Base-by-base conservation (phyloP, 2,797 vertebrate species). In the Hafferia zeledoni region DNA sequence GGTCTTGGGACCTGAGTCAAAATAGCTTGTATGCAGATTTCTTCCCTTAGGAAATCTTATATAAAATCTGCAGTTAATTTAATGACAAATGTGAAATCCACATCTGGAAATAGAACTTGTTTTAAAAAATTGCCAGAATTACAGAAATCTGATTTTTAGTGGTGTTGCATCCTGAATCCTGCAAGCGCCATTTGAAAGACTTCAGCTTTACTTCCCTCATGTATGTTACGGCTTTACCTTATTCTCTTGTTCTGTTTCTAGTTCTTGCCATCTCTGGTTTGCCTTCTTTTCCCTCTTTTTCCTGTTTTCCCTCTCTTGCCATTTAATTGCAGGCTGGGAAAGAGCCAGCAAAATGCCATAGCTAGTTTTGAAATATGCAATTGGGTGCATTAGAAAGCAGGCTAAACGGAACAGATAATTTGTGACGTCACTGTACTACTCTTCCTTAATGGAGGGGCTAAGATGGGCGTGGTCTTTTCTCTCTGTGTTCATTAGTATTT, bases 291-390 rank as follows among this genome's bases (percentile, higher is more conserved):
- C 44, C 24, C 15, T 64, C 31, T 77, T 85, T 69, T 35, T 61
- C 28, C 4, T 57, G 0, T 65, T 87, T 87, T 69, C 19, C 7
- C 4, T 79, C 35, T 9, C 0, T 1, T 77, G 28, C 30, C 17
- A 37, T 84, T 49, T 63, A 74, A 43, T 49, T 93, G 18, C 59
- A 60, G 28, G 6, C 44, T 87, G 25, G 71, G 57, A 63, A 90
- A 87, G 67, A 77, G 41, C 50, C 83, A 82, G 24, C 8, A 17
- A 74, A 93, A 28, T 70, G 35, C 63, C 72, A n/a, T 59, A 63
- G n/a, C 39, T 92, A 16, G 16, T 74, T 69, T 53, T 89, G 55
- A 84, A 89, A 46, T 84, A 22, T 1, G 23, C 33, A n/a, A 7
- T 43, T 70, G 35, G 3, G 13, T 56, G 11, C 84, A 39, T 72